A percentile compares a stretch with the other conserved stretches of the same genome.
phyloP scores from a whole-genome alignment of 2,113 vertebrate species.

The Anguilla japonica region DNA sequence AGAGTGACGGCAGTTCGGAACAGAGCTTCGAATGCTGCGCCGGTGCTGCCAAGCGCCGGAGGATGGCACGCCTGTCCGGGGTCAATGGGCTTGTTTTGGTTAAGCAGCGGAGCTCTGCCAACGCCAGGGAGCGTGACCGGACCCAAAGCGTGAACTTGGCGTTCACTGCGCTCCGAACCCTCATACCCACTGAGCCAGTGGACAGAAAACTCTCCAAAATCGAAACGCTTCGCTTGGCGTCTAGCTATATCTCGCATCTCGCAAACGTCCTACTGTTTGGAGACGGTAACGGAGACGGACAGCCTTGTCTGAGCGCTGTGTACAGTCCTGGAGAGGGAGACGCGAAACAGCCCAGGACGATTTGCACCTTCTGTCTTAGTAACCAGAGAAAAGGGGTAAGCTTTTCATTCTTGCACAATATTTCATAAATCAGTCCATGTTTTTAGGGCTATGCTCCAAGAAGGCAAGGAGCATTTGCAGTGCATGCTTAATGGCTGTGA shows the following conservation, averaged over 20 bases:
- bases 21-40: slow-evolving; percentile 79
- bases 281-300: slow-evolving; percentile 79
- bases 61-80: slow-evolving; percentile 61
- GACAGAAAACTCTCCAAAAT: slow-evolving; percentile 91
- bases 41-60: slow-evolving; percentile 57
- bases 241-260: slow-evolving; percentile 90
- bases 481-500: background rate
- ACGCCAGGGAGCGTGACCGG: slow-evolving; percentile 85
- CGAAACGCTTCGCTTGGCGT: slow-evolving; percentile 86
- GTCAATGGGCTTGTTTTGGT: slow-evolving; percentile 69
- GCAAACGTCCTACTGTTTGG: slow-evolving; percentile 85
- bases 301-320: slow-evolving; percentile 79
- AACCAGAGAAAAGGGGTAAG: slow-evolving; percentile 89
- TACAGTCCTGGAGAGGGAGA: slow-evolving; percentile 66
- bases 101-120: slow-evolving; percentile 81
- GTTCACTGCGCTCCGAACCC: slow-evolving; percentile 85
- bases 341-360: slow-evolving; percentile 77
- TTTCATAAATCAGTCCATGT: background rate
- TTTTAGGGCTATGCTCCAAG: background rate
- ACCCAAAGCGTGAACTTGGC: slow-evolving; percentile 90
- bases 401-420: background rate
- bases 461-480: background rate
- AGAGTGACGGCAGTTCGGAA: slow-evolving; percentile 82
- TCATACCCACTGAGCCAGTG: slow-evolving; percentile 89
- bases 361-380: slow-evolving; percentile 94